Base-by-base conservation (phyloP, 2,113 vertebrate species). In the Indicator indicator region DNA sequence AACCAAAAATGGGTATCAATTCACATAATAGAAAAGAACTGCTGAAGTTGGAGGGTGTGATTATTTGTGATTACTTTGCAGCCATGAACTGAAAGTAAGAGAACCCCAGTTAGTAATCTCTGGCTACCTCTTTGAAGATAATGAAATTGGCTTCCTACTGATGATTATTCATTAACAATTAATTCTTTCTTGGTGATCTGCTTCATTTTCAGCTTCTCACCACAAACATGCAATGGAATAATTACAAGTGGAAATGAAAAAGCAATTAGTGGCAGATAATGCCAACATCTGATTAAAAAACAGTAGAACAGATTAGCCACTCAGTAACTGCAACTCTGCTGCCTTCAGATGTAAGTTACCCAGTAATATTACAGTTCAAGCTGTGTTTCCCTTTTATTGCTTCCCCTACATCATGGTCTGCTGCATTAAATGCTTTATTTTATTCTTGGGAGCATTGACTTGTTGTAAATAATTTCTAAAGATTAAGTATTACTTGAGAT, bases 151-250 rank as follows among this genome's bases (percentile, higher is more conserved):
- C 98, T 98, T 98, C 98, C 98, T 97, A 98, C 98, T 97, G 98
- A 98, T 98, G 97, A 98, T 98, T 98, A 98, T 98, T 98, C 98
- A 98, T 98, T 99, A 98, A 98, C 98, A 97, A 97, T 98, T 98
- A 98, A 98, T 98, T 98, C 98, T 97, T 98, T 98, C 98, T 97
- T 95, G 94, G 97, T 98, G 97, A 98, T 98, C 97, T 97, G 97
- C 97, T 98, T 98, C 96, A 98, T 98, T 97, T 98, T 98, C 98
- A 97, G 97, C 97, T 98, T 98, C 97, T 98, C 97, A 97, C 98
- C 95, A 97, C 97, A 98, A 98, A 98, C 98, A 97, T 96, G 97
- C 97, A 97, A 97, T 98, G 96, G 98, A 98, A 98, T 98, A 98
- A 98, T 98, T 98, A 98, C 97, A 98, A 97, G 96, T 98, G 97